These are phyloP conservation scores for Geopemphigus sp. DNA, from an alignment of 1,140 invertebrate genomes.

Conservation along the genomic window DNA sequence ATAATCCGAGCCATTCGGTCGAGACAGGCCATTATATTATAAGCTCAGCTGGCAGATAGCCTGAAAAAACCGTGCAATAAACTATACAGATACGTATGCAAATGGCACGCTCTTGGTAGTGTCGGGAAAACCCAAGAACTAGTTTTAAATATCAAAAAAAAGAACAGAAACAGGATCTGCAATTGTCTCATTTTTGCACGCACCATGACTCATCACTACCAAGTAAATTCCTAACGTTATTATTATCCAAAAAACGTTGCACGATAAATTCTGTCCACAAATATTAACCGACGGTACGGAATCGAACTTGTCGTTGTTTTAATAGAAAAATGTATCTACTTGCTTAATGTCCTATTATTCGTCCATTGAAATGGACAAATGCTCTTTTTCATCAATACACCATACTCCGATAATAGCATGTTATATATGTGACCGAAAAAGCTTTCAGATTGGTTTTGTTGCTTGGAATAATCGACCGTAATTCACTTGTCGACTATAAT, in stretches of 20 bases:
- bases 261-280: slow-evolving; percentile 18
- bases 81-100: slow-evolving; percentile 24
- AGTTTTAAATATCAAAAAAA: slow-evolving; percentile 31
- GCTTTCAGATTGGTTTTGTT: no score
- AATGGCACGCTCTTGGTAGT: neutral
- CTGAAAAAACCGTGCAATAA: slow-evolving; percentile 31
- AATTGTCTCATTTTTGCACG: slow-evolving; percentile 29
- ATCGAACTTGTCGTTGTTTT: neutral
- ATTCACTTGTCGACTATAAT: no score
- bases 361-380: no score
- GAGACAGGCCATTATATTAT: neutral
- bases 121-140: slow-evolving; percentile 35
- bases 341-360: neutral
- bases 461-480: no score
- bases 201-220: slow-evolving; percentile 8
- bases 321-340: neutral
- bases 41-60: slow-evolving; percentile 26
- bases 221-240: slow-evolving; percentile 6
- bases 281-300: slow-evolving; percentile 3
- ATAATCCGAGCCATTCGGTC: neutral
- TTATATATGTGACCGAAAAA: no score
- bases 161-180: slow-evolving; percentile 38
- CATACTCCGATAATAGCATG: no score
- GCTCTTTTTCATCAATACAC: no score
- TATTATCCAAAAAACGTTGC: slow-evolving; percentile 26